Percentiles rank a stretch among this genome's conserved stretches.
Evolutionary conservation across 2,797 vertebrate genomes (phyloP).

Genomic region (Coreius guichenoti): DNA sequence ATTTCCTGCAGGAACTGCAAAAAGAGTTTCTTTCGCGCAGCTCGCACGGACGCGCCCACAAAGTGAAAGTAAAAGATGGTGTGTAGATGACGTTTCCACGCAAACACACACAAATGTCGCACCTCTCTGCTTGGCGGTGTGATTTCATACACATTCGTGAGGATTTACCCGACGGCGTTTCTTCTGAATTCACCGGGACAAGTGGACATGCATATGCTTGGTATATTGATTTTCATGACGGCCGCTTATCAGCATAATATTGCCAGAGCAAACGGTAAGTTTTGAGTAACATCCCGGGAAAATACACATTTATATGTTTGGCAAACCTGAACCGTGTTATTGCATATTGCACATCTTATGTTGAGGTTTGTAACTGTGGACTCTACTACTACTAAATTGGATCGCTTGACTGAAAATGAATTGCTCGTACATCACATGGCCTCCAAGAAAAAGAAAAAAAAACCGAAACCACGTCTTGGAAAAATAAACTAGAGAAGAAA

Average conservation of each 20-base stretch:
- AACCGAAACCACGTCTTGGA: background rate
- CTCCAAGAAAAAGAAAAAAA: background rate
- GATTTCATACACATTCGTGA: background rate
- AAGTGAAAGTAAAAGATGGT: slow-evolving; percentile 28
- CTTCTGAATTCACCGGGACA: background rate
- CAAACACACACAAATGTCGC: background rate
- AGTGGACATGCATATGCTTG: background rate
- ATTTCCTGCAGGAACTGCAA: background rate
- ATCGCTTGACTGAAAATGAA: background rate
- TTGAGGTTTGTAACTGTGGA: background rate
- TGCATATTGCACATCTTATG: background rate
- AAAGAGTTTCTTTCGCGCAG: rapidly evolving
- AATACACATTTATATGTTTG: background rate
- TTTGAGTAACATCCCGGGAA: background rate
- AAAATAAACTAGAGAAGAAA: slow-evolving; percentile 6
- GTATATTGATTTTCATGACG: background rate
- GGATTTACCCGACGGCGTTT: background rate
- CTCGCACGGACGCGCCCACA: background rate
- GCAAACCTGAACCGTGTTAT: background rate
- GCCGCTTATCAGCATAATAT: background rate
- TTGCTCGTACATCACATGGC: background rate
- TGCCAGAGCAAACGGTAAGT: slow-evolving; percentile 6
- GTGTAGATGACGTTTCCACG: background rate
- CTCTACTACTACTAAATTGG: background rate
- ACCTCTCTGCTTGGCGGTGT: background rate